These are phyloP conservation scores for Penaeus chinensis DNA, from an alignment of 1,140 invertebrate species.

Conservation along the genomic window DNA sequence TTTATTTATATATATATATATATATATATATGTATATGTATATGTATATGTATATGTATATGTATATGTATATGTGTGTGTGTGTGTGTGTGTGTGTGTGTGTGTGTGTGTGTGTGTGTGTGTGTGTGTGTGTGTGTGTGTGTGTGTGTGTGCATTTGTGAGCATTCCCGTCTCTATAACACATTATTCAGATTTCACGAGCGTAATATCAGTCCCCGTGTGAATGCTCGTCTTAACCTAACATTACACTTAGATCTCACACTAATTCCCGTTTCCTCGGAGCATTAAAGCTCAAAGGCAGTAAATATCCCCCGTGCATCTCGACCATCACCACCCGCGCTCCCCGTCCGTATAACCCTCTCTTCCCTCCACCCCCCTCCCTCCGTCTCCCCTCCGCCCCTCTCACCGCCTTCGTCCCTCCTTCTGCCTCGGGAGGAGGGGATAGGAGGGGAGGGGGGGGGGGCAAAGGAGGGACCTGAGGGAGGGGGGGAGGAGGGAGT, in stretches of 20 bases:
- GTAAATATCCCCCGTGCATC: too few relatives aligned
- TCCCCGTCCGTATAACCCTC: not conserved
- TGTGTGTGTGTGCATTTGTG: slow-evolving; percentile 15
- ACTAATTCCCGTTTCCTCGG: not conserved
- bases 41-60: too few relatives aligned
- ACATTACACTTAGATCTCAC: too few relatives aligned
- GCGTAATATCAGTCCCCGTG: not conserved
- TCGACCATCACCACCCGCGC: slow-evolving; percentile 14
- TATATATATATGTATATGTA: too few relatives aligned
- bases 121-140: slow-evolving; percentile 25
- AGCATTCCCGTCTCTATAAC: not conserved
- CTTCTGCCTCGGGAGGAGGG: too few relatives aligned
- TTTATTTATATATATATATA: too few relatives aligned
- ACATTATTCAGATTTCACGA: too few relatives aligned
- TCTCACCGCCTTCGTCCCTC: slow-evolving; percentile 1
- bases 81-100: slow-evolving; percentile 36
- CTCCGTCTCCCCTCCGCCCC: not conserved
- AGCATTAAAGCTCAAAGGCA: slow-evolving; percentile 23
- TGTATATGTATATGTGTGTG: not conserved
- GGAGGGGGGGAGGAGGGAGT: too few relatives aligned
- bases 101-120: slow-evolving; percentile 35
- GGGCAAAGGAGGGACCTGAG: too few relatives aligned
- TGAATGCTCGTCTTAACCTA: not conserved
- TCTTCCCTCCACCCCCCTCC: not conserved
- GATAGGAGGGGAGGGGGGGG: too few relatives aligned